These are phyloP conservation scores for Leucophenga montana DNA, from an alignment of 2,888 invertebrate species.

Conservation along the genomic window DNA sequence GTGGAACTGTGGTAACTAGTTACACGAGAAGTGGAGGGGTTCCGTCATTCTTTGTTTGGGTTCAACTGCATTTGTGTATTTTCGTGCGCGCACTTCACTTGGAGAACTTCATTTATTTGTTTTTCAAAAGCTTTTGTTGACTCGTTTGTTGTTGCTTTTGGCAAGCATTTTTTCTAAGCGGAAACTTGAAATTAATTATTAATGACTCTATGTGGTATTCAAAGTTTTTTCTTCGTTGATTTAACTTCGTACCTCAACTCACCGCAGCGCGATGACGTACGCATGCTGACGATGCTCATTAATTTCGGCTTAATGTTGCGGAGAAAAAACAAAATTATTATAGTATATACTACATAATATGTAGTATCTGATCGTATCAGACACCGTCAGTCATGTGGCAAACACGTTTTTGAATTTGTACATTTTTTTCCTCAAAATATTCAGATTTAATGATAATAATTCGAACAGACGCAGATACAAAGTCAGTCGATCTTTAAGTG, in stretches of 20 bases:
- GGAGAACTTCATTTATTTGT: too few relatives aligned
- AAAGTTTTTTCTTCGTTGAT: background rate
- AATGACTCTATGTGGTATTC: background rate
- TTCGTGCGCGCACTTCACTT: too few relatives aligned
- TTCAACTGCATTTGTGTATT: too few relatives aligned
- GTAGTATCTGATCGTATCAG: conserved; percentile 1
- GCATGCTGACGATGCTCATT: background rate
- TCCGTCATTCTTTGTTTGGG: too few relatives aligned
- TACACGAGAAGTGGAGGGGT: too few relatives aligned
- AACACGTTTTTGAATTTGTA: conserved; percentile 4
- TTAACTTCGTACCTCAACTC: too few relatives aligned
- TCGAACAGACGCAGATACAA: background rate
- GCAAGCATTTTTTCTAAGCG: background rate
- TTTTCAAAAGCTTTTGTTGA: conserved; percentile 12
- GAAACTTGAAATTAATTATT: background rate
- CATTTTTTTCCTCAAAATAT: background rate
- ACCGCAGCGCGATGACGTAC: background rate
- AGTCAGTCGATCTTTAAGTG: background rate
- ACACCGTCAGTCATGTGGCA: background rate
- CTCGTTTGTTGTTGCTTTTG: conserved; percentile 16
- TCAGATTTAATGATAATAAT: too few relatives aligned
- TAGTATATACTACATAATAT: background rate
- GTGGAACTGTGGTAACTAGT: too few relatives aligned
- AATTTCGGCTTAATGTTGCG: background rate
- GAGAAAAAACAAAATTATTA: too few relatives aligned